A percentile compares a stretch with the other conserved stretches of the same genome.
Conservation (phyloP, 2,888 invertebrate genomes). For the Pristionchus japonicus region DNA sequence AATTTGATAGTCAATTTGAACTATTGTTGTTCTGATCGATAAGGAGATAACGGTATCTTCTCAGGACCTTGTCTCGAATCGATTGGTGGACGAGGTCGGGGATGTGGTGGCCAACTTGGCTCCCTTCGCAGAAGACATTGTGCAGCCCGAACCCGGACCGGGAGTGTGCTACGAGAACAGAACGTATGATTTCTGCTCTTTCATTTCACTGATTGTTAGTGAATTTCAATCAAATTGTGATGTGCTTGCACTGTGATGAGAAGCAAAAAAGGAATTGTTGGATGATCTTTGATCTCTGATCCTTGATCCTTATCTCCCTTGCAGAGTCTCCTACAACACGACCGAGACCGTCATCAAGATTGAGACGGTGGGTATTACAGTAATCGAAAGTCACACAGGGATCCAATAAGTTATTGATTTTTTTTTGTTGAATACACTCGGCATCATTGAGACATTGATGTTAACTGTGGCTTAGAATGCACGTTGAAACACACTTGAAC, state of each 20-base stretch:
- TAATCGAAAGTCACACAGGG: neutral
- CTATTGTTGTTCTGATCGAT: no score
- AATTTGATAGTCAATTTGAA: no score
- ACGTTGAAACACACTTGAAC: neutral
- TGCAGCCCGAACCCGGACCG: neutral
- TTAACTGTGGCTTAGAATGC: neutral
- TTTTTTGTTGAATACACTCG: neutral
- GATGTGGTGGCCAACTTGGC: neutral
- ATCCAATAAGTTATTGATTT: neutral
- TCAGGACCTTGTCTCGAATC: conserved; percentile 14
- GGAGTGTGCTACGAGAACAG: conserved; percentile 31
- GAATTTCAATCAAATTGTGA: no score
- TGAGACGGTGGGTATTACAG: neutral
- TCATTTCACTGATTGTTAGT: neutral
- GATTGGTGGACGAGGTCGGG: neutral
- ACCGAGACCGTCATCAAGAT: conserved; percentile 31
- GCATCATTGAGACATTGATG: neutral
- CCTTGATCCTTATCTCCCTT: no score
- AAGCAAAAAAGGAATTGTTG: no score
- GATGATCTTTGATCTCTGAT: neutral
- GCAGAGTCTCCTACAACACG: conserved; percentile 27
- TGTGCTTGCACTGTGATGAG: no score
- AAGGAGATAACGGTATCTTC: no score
- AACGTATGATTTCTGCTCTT: conserved; percentile 24
- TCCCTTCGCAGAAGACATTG: neutral